Evolutionary conservation across 2,113 vertebrate species (phyloP).

Genomic region (Trogon melanurus): DNA sequence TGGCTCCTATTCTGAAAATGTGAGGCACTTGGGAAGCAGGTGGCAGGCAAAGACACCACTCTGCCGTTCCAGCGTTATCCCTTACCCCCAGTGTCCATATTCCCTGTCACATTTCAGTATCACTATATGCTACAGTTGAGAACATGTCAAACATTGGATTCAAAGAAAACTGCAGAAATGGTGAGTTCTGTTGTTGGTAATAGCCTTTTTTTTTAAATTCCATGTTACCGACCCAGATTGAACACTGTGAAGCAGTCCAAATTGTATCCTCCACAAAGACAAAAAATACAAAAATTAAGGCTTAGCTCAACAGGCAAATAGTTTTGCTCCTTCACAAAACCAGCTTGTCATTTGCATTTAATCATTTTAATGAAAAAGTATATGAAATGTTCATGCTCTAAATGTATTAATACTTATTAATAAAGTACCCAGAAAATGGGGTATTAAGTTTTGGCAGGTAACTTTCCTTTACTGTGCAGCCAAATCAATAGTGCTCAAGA

Average conservation of each 20-base stretch:
- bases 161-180: constrained; percentile 1
- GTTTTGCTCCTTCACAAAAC: neutral
- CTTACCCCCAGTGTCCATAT: neutral
- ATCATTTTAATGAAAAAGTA: neutral
- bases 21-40: neutral
- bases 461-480: neutral
- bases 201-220: neutral
- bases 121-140: neutral
- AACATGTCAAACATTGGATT: neutral
- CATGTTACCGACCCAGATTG: neutral
- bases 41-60: neutral
- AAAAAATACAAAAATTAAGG: constrained; percentile 27
- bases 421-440: neutral
- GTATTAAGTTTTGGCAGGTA: neutral
- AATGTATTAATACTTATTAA: neutral
- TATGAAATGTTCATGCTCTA: neutral
- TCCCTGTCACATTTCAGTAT: neutral
- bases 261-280: constrained; percentile 8
- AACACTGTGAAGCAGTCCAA: neutral
- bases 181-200: neutral
- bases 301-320: constrained; percentile 20
- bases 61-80: neutral
- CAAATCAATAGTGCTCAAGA: neutral
- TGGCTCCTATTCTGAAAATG: neutral
- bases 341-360: neutral